Conservation (phyloP, 2,797 vertebrate species). For the Corythornis leucogaster region DNA sequence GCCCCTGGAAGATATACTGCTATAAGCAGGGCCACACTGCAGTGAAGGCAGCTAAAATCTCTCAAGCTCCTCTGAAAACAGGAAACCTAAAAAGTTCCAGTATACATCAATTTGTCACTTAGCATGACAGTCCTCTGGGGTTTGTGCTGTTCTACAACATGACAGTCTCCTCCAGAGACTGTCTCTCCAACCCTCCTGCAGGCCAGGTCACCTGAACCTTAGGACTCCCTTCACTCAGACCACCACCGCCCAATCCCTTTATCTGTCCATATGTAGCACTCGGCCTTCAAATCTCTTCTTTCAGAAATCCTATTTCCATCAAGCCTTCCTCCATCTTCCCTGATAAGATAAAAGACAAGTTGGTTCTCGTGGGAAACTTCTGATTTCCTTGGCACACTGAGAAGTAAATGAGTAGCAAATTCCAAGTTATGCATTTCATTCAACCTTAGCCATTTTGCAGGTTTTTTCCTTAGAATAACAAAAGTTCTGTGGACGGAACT, state of each 20-base stretch:
- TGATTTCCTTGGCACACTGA: neutral
- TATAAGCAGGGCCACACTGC: neutral
- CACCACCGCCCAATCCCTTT: neutral
- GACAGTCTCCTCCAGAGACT: accelerated
- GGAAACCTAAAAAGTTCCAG: neutral
- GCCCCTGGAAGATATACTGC: neutral
- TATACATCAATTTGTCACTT: neutral
- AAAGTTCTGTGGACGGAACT: neutral
- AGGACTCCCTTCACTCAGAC: neutral
- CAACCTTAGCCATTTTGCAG: neutral
- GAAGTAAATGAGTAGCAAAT: neutral
- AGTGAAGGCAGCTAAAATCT: neutral
- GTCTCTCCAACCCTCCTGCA: neutral
- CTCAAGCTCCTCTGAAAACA: neutral
- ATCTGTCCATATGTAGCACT: neutral
- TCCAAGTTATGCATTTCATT: neutral
- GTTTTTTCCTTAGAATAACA: neutral
- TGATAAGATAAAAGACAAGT: neutral
- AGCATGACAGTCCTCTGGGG: neutral
- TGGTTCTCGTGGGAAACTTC: neutral
- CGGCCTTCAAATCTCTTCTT: slow-evolving; percentile 27
- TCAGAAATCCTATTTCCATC: slow-evolving; percentile 47
- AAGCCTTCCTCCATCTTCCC: slow-evolving; percentile 13
- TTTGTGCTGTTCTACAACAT: neutral
- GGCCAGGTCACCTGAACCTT: neutral